A percentile compares a stretch with the other conserved stretches of the same genome.
phyloP scores from a whole-genome alignment of 1,140 invertebrate species.

The Penaeus chinensis region DNA sequence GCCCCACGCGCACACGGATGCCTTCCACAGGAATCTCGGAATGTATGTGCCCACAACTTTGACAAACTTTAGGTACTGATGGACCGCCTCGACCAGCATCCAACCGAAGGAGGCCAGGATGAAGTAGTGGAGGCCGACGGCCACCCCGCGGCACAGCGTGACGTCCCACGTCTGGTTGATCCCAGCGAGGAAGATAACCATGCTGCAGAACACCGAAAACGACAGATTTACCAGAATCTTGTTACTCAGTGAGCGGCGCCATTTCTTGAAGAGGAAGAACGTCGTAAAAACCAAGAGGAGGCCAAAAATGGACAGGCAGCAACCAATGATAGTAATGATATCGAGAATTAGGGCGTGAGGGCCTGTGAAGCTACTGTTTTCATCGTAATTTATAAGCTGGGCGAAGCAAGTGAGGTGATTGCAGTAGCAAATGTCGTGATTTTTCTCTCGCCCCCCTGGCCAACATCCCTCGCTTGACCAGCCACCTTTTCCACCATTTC shows the following conservation, averaged over 20 bases:
- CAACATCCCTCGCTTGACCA: conserved; percentile 64
- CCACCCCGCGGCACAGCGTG: conserved; percentile 65
- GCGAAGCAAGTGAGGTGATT: conserved; percentile 65
- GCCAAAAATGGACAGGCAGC: conserved; percentile 64
- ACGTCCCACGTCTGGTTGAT: conserved; percentile 59
- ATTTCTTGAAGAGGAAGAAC: conserved; percentile 65
- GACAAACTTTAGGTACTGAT: conserved; percentile 71
- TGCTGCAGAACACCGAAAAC: conserved; percentile 63
- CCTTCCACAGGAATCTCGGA: conserved; percentile 68
- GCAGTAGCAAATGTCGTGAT: conserved; percentile 63
- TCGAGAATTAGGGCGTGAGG: conserved; percentile 55
- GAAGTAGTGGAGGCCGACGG: conserved; percentile 70
- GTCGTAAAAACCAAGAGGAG: conserved; percentile 65
- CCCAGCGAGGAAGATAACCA: conserved; percentile 64
- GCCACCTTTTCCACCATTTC: conserved; percentile 53
- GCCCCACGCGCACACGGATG: conserved; percentile 69
- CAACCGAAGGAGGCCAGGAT: conserved; percentile 70
- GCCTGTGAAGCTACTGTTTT: conserved; percentile 28
- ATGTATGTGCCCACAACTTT: conserved; percentile 70
- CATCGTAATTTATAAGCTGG: conserved; percentile 64
- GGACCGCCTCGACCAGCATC: conserved; percentile 71
- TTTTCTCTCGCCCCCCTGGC: conserved; percentile 17
- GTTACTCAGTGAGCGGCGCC: conserved; percentile 64
- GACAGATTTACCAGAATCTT: conserved; percentile 65
- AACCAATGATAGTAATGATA: conserved; percentile 64